These are phyloP conservation scores for Taenaris catops DNA, from an alignment of 2,888 invertebrate species.

Conservation along the genomic window DNA sequence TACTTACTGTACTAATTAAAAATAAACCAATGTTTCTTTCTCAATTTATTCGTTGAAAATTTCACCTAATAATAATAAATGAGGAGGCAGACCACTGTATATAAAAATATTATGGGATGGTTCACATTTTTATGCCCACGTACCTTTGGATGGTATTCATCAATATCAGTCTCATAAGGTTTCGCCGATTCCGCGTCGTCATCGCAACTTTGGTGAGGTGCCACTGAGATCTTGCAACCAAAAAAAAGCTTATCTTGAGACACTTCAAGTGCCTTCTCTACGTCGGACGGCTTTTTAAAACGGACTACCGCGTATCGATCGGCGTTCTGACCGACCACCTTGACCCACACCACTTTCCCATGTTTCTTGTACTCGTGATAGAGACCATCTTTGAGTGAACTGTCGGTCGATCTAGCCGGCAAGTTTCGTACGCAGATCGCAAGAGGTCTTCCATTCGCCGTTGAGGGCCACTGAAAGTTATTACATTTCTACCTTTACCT, in stretches of 20 bases:
- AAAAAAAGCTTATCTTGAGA: constrained; percentile 98
- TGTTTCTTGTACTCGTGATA: constrained; percentile 99
- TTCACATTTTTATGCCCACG: too few relatives aligned
- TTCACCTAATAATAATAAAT: too few relatives aligned
- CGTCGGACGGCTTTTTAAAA: constrained; percentile 98
- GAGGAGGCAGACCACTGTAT: too few relatives aligned
- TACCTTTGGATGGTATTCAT: constrained; percentile 96
- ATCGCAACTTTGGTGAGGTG: constrained; percentile 94
- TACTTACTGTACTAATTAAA: too few relatives aligned
- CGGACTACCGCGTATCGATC: constrained; percentile 95
- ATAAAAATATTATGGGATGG: too few relatives aligned
- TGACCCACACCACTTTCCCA: constrained; percentile 97
- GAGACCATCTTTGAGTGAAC: constrained; percentile 97
- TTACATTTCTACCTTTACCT: background rate
- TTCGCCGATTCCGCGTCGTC: constrained; percentile 92
- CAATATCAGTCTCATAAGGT: constrained; percentile 96
- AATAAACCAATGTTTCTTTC: too few relatives aligned
- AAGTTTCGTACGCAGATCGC: constrained; percentile 95
- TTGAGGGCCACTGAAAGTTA: constrained; percentile 76
- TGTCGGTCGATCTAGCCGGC: constrained; percentile 93
- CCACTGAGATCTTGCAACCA: constrained; percentile 97
- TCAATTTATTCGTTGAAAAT: too few relatives aligned
- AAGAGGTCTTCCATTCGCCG: constrained; percentile 85
- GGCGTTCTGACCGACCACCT: constrained; percentile 94
- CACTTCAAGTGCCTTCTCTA: constrained; percentile 96